Evolutionary conservation across 2,797 vertebrate genomes (phyloP), one percentile per base, ranked within the genome.

Genomic region (Oceanodroma leucorhoa): DNA sequence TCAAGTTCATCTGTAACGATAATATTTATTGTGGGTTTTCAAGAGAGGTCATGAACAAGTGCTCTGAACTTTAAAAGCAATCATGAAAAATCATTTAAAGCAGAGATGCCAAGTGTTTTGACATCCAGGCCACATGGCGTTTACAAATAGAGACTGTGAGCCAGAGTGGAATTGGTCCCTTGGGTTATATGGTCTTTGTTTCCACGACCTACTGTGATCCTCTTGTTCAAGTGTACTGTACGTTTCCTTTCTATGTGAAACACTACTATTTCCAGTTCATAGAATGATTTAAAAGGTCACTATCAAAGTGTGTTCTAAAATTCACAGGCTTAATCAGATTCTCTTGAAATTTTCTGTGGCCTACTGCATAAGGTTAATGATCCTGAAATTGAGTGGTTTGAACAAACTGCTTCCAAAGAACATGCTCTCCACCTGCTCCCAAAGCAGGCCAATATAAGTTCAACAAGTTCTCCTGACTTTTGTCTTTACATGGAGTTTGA

Each of bases 61-160:
- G 73, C 51, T 93, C 73, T 95, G 84, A 96, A 93, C 87, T 91
- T 93, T 93, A 89, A 95, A 95, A 86, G 54, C 34, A 89, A 22
- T 67, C 61, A 92, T 54, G 72, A 89, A 43, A 87, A 94, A 92
- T 92, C 54, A 83, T 85, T 83, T 85, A 66, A 92, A 94, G 71
- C 53, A 78, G 87, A 87, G 27, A 95, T 83, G 92, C 88, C 92
- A 94, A 94, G 64, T 83, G 79, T 57, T 93, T 89, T 91, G 89
- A 95, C 82, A 96, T 96, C 50, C 65, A 93, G 81, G 40, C 72
- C 76, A 61, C 64, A 93, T 21, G 76, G 51, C 0, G 1, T 95
- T 94, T 93, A 92, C 84, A 91, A 95, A 95, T 41, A 83, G 67
- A 84, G 65, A 54, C 82, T 60, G 23, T 38, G 61, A 89, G 65